These are phyloP conservation scores for Tiaroga cobitis DNA, from an alignment of 2,797 vertebrate genomes.

Conservation along the genomic window DNA sequence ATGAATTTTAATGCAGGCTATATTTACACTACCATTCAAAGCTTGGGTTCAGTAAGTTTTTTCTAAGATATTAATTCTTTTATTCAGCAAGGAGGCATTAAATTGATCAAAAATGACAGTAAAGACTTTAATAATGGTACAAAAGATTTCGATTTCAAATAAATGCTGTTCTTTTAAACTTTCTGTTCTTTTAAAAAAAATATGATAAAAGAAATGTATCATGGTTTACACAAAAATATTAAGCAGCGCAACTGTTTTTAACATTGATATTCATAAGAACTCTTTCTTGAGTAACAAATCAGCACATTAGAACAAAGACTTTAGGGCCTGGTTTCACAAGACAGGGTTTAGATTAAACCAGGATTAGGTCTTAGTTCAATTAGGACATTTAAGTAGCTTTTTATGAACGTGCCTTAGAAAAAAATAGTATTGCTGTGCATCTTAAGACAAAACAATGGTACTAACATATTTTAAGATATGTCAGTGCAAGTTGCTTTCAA, in stretches of 20 bases:
- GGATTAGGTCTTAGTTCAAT: too few species aligned
- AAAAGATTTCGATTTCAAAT: not conserved
- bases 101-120: not conserved
- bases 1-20: not conserved
- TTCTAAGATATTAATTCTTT: not conserved
- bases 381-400: too few species aligned
- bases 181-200: not conserved
- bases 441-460: too few species aligned
- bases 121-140: not conserved
- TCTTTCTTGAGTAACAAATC: not conserved
- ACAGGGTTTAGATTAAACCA: too few species aligned
- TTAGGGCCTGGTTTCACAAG: too few species aligned
- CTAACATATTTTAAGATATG: too few species aligned
- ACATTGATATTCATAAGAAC: not conserved
- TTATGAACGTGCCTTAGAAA: too few species aligned
- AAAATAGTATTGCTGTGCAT: too few species aligned
- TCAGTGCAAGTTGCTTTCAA: too few species aligned
- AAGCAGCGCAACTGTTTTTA: not conserved
- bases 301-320: not conserved
- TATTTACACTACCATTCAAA: not conserved
- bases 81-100: not conserved
- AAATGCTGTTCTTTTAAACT: not conserved
- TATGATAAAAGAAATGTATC: not conserved
- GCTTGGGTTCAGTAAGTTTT: not conserved
- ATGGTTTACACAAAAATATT: not conserved